Base-by-base conservation (phyloP, 2,888 invertebrate genomes). In the Bruchidius siliquastri region DNA sequence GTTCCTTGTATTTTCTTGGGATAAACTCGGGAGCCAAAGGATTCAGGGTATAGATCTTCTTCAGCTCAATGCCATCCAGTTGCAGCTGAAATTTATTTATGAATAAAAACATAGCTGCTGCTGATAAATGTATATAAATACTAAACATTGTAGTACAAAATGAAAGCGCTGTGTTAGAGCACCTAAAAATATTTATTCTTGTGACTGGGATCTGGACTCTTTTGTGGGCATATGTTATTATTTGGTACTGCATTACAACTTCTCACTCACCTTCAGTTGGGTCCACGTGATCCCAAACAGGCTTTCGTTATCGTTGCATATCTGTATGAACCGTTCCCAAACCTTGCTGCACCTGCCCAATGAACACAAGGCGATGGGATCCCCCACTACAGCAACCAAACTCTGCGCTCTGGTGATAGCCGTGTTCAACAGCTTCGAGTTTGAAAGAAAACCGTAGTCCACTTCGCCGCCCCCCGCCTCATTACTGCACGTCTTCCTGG, bases 381-480 rank as follows among this genome's bases (percentile, higher is more conserved):
- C 95, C 0, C 95, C 95, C 0, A 96, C 93, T 20, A 95, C 94
- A 2, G 93, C 94, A 0, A 96, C 94, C 71, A 95, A 86, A 80
- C 93, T 93, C 86, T 94, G 94, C 0, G 95, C 95, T 74, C 95
- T 88, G 0, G 90, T 95, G 72, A 96, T 92, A 0, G 95, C 95
- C 0, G 95, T 95, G 83, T 95, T 95, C 26, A 96, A 85, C 3
- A 96, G 88, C 81, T 94, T 93, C 0, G 93, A 92, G 85, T 95
- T 94, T 26, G 94, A 94, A 69, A 96, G 86, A 83, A 95, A 95
- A 0, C 95, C 94, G 82, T 93, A 94, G 83, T 95, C 94, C 72
- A 92, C 90, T 74, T 91, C 90, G 8, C 68, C 68, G 20, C 22
- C 22, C 72, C 86, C 81, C 80, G 87, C 87, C 72, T 89, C 85